Conservation (phyloP, 2,113 vertebrate species). For the Alethe diademata region DNA sequence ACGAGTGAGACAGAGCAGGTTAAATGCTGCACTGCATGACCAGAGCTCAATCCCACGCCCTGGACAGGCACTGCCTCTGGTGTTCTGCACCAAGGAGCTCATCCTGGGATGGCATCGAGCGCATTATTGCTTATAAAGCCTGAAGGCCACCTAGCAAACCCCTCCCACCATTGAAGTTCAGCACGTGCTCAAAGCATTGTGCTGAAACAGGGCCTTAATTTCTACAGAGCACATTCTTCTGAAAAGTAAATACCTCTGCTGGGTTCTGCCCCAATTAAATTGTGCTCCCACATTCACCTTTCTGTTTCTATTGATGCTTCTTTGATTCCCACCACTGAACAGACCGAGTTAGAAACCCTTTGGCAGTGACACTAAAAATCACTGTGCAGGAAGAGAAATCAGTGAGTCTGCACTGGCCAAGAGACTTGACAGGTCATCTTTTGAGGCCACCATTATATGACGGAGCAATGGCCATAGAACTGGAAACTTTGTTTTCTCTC, state of each 20-base stretch:
- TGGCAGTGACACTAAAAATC: neutral
- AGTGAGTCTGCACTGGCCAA: neutral
- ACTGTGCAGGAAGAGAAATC: neutral
- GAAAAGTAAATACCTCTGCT: neutral
- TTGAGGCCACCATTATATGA: constrained; percentile 32
- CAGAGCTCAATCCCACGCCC: neutral
- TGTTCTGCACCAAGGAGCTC: neutral
- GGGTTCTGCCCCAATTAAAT: neutral
- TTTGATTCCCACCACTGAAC: neutral
- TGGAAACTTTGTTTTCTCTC: neutral
- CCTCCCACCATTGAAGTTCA: neutral
- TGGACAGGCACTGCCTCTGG: neutral
- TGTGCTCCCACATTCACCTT: neutral
- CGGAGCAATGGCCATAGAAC: neutral
- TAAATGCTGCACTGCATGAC: neutral
- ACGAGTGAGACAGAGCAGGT: neutral
- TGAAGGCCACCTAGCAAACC: accelerated
- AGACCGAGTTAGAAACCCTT: neutral
- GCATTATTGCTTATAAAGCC: neutral
- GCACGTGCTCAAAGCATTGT: accelerated
- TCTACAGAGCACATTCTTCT: neutral
- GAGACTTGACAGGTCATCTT: neutral
- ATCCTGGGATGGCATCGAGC: accelerated
- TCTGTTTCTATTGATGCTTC: neutral
- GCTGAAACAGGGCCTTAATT: neutral